Evolutionary conservation across 2,113 vertebrate species (phyloP).

Genomic region (Melierax canorus): DNA sequence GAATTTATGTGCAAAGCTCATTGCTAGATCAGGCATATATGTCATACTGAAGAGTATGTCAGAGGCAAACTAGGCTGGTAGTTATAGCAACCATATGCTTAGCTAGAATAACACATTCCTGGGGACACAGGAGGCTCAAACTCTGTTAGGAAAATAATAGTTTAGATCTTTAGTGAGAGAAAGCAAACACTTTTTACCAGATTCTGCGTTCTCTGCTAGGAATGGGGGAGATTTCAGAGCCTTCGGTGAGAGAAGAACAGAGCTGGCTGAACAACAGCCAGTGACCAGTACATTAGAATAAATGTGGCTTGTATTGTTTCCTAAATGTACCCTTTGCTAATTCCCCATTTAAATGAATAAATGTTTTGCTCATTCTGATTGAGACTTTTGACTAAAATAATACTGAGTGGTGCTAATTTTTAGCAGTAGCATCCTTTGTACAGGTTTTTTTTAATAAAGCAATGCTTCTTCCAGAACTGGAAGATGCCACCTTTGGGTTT

Average conservation of each 20-base stretch:
- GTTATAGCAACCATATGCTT: background rate
- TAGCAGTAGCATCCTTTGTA: fast-evolving
- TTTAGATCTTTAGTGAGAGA: fast-evolving
- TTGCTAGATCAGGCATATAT: background rate
- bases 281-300: fast-evolving
- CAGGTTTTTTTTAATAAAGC: background rate
- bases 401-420: background rate
- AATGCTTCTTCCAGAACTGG: background rate
- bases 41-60: background rate
- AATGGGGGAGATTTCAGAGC: background rate
- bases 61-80: background rate
- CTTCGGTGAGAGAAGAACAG: fast-evolving
- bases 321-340: background rate
- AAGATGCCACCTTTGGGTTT: background rate
- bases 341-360: background rate
- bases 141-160: background rate
- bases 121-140: background rate
- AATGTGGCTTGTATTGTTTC: background rate
- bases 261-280: background rate
- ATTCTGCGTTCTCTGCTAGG: background rate
- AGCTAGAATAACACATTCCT: background rate
- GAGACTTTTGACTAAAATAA: background rate
- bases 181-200: background rate
- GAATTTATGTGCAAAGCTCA: background rate
- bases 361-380: fast-evolving